phyloP scores from a whole-genome alignment of 2,113 vertebrate species.

The Nettapus auritus region DNA sequence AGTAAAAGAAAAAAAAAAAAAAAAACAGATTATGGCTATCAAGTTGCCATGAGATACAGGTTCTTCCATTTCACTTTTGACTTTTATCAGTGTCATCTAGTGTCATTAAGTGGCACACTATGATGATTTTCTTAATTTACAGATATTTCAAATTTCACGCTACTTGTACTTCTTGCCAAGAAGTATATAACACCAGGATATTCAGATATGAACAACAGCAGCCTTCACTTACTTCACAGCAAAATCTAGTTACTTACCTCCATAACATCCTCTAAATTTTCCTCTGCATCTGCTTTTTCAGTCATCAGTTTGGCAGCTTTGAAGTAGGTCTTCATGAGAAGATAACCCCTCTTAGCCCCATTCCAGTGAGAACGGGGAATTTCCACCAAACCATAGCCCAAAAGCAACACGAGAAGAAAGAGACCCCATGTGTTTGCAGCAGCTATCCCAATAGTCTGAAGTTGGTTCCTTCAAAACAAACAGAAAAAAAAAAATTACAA shows the following conservation, averaged over 20 bases:
- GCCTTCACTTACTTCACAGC: not conserved
- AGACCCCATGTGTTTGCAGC: constrained; percentile 96
- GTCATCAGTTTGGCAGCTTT: constrained; percentile 91
- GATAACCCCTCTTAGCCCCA: constrained; percentile 84
- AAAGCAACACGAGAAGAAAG: constrained; percentile 90
- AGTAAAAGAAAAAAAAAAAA: not conserved
- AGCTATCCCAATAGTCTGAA: constrained; percentile 92
- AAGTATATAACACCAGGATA: not conserved
- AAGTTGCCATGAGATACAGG: not conserved
- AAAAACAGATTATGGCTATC: not conserved
- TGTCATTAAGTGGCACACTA: not conserved
- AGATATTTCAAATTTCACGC: not conserved
- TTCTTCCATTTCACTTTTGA: not conserved
- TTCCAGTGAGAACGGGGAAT: constrained; percentile 94
- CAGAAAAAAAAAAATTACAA: not conserved
- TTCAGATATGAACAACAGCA: not conserved
- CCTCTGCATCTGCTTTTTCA: constrained; percentile 90
- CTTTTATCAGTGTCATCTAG: not conserved
- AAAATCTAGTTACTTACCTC: constrained; percentile 76
- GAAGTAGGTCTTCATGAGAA: constrained; percentile 91
- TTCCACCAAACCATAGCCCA: constrained; percentile 94
- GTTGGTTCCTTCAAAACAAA: constrained; percentile 78
- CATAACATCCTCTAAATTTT: constrained; percentile 92
- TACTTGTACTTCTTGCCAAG: not conserved
- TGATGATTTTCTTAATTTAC: not conserved